A percentile compares a stretch with the other conserved stretches of the same genome.
Conservation (phyloP, 2,888 invertebrate genomes). For the Coelogynopora nodosa region DNA sequence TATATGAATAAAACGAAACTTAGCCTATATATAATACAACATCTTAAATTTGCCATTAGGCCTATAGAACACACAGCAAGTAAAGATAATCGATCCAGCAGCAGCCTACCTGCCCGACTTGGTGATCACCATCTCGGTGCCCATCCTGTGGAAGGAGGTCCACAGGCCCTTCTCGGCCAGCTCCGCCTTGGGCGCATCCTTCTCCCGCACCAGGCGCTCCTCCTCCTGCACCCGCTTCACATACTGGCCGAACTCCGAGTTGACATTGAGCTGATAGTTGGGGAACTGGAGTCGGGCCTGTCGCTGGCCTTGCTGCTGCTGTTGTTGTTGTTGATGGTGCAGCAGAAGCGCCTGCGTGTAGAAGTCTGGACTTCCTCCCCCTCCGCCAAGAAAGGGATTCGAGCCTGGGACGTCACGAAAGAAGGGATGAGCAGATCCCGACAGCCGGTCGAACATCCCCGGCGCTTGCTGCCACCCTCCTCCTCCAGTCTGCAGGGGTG, state of each 20-base stretch:
- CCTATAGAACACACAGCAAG: too few species aligned
- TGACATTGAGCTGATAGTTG: neutral
- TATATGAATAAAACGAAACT: too few species aligned
- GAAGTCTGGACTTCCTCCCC: neutral
- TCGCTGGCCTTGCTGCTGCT: neutral
- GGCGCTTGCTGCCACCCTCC: too few species aligned
- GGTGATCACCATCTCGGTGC: constrained; percentile 59
- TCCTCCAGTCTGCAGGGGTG: neutral
- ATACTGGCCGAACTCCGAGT: constrained; percentile 40
- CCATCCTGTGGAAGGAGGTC: constrained; percentile 53
- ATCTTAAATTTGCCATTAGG: too few species aligned
- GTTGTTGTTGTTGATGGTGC: neutral
- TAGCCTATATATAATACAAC: too few species aligned
- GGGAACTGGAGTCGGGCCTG: neutral
- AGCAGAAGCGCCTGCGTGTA: neutral
- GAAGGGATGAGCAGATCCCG: neutral
- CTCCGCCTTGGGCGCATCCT: constrained; percentile 48
- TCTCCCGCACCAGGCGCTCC: constrained; percentile 37
- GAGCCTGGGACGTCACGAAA: neutral
- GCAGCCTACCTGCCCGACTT: constrained; percentile 54
- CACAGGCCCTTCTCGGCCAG: constrained; percentile 54
- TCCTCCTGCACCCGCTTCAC: constrained; percentile 41
- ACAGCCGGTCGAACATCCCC: neutral
- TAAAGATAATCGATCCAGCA: too few species aligned
- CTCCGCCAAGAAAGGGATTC: neutral